Base-by-base conservation (phyloP, 2,888 invertebrate species). In the Drosophila eohydei region DNA sequence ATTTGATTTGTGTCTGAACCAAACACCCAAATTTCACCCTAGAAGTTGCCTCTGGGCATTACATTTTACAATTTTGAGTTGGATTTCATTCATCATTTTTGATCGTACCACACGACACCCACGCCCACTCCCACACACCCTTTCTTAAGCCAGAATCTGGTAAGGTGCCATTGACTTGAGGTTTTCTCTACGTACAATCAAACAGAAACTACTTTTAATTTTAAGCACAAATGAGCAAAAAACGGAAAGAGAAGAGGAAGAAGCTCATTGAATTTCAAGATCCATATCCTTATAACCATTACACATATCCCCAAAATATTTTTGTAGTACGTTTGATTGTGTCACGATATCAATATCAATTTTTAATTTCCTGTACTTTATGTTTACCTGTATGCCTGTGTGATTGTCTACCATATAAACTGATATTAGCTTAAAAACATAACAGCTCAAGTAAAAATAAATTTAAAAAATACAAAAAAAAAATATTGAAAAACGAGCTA, bases 141-240 rank as follows among this genome's bases (percentile, higher is more conserved):
- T 64, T 77, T 77, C 63, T 32, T n/a, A 77, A 54, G 58, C 59
- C 78, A 74, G 59, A 78, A 60, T 21, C 38, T 77, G 63, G 77
- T 63, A 56, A 55, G 46, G 79, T 81, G 82, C 79, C 79, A 81
- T 78, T 67, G 58, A 71, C 55, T 74, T 80, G 69, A 69, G 63
- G 60, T 57, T 59, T 60, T 48, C 41, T 74, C 55, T 74, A 54
- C 56, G 71, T 76, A 71, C 76, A 79, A 81, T 80, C 77, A 80
- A 74, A 79, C 80, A 74, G 75, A 73, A 88, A 89, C 90, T 90
- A 90, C 88, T 90, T 89, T 72, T 72, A 79, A 67, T 50, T 51
- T 59, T 71, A 77, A 74, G 69, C 61, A 51, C 58, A 67, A 71
- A 30, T 66, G 66, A 68, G 80, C 71, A 69, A 62, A 71, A 81